Evolutionary conservation across 2,113 vertebrate species (phyloP), one percentile per base, ranked within the genome.

Genomic region (Siniperca knerii): DNA sequence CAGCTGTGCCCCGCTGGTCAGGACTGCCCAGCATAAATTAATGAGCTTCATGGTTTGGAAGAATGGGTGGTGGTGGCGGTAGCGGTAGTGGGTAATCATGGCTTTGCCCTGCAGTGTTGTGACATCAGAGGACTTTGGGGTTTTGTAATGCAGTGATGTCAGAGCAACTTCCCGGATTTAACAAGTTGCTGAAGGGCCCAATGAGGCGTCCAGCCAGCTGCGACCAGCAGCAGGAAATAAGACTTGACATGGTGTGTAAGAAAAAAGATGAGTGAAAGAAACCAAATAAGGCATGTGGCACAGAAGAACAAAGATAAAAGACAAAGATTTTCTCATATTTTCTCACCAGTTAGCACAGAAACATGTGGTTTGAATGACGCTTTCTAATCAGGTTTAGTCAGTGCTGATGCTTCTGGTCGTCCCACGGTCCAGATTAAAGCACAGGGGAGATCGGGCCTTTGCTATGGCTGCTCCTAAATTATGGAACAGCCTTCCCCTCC

Each of bases 121-220:
- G 61, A 66, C 16, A 6, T 77, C 64, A 76, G 11, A 50, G 61
- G 50, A 71, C 72, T 65, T 13, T 52, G 11, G 35, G 57, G 29
- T 75, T 70, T 75, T 61, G 37, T 79, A 79, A 87, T 4, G 21
- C 44, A 3, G 40, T 44, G 80, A 77, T 8, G 50, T 77, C 72
- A 80, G 52, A 81, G 54, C 75, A 52, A 50, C 37, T 40, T 40
- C 57, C 18, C 23, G 20, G 21, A 82, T 7, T 21, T 54, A 62
- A 74, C 16, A 6, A 71, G 65, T 11, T 5, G 72, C 81, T 44
- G 25, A 20, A n/a, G 81, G 81, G 71, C 15, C 20, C 20, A 2
- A 33, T 3, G 55, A 62, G 61, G 8, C 13, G 18, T 42, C 15
- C 23, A 23, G 46, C 16, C 42, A 20, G 62, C 80, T 68, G 73